Evolutionary conservation across 2,113 vertebrate species (phyloP), one percentile per base, ranked within the genome.

Genomic region (Pithys albifrons): DNA sequence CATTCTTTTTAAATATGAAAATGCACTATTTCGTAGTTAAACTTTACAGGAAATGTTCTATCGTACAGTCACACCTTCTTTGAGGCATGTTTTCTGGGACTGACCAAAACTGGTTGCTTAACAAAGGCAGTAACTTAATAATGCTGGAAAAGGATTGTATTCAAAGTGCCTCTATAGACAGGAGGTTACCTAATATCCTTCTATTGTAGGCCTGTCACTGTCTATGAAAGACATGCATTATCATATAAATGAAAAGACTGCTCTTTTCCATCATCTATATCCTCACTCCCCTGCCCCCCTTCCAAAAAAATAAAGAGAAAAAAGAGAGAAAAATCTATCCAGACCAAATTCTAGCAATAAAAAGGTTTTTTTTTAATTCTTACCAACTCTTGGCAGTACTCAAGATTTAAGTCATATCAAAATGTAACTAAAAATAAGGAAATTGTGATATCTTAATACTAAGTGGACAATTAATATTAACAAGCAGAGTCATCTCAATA

Each of bases 221-320:
- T 81, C 86, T 92, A 41, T 94, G 91, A 93, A 95, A 95, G 80
- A 95, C 84, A 93, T 39, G 80, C 85, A 95, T 95, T 96, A 92
- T 92, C 91, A 96, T 95, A 95, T 93, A 95, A 95, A 95, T 96
- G 90, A 96, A 97, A 96, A 88, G 92, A 69, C 77, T 64, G 31
- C 46, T 89, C 85, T 91, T 78, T 93, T 78, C 81, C 57, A 85
- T 89, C 89, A 84, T 64, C 61, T 37, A 57, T 61, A 91, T 62
- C 64, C 67, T 80, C 31, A 37, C 31, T 65, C 7, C 54, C 24
- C 33, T 39, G 24, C 24, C 35, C 24, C 24, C 48, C 49, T 25
- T 46, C 23, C 28, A 12, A 13, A 27, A 10, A 20, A 9, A 19
- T 39, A 64, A 33, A 41, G 41, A 41, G 41, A 14, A 18, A 28